These are phyloP conservation scores for Sinohyriopsis cumingii DNA, from an alignment of 2,888 invertebrate genomes.

Conservation along the genomic window DNA sequence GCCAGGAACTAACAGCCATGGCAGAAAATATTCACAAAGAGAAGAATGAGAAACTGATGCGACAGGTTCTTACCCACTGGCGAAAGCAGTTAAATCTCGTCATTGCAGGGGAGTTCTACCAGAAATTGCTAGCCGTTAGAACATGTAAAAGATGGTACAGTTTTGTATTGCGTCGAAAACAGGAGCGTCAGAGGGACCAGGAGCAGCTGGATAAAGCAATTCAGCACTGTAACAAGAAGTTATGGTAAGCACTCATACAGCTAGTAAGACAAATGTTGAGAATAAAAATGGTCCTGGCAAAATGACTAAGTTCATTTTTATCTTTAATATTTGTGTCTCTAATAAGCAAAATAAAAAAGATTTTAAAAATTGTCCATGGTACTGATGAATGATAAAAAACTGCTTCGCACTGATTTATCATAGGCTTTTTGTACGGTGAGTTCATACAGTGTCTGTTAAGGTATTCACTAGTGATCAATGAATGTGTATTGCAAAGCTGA, in stretches of 20 bases:
- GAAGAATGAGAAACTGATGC: slow-evolving; percentile 35
- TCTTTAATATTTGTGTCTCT: no score
- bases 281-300: no score
- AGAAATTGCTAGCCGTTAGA: slow-evolving; percentile 48
- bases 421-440: no score
- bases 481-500: no score
- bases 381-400: no score
- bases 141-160: slow-evolving; percentile 44
- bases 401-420: no score
- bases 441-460: no score
- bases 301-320: no score
- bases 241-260: slow-evolving; percentile 41
- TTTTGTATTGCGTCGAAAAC: slow-evolving; percentile 40
- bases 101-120: slow-evolving; percentile 50
- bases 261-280: not conserved
- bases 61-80: slow-evolving; percentile 45
- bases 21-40: slow-evolving; percentile 41
- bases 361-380: no score
- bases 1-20: slow-evolving; percentile 45
- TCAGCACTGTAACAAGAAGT: slow-evolving; percentile 39
- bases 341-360: no score
- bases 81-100: slow-evolving; percentile 26
- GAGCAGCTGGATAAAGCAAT: slow-evolving; percentile 47
- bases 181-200: slow-evolving; percentile 40
- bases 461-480: no score